Evolutionary conservation across 2,797 vertebrate genomes (phyloP), one percentile per base, ranked within the genome.

Genomic region (Cynodonichthys magdalenae): DNA sequence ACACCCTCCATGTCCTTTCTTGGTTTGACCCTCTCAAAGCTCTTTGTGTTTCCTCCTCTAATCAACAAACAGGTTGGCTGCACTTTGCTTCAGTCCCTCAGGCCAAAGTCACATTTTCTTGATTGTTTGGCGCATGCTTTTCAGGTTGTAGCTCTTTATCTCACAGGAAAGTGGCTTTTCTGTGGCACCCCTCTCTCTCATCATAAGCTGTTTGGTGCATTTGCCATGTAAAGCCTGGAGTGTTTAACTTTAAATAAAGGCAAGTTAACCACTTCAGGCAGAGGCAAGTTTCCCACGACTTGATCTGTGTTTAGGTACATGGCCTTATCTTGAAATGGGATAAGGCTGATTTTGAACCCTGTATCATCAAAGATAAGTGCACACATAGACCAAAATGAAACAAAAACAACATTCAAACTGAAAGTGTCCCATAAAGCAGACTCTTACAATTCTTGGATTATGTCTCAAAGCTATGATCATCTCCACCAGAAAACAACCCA

Each of bases 101-200:
- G 78, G 79, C 81, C 66, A 77, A 90, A 90, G 87, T 91, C 89
- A 90, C 85, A 86, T 91, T 89, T 89, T 80, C 74, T 77, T 87
- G 69, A 84, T 79, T 74, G 65, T 71, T 62, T 12, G 69, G 72
- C 81, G 53, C 77, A 64, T 66, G 71, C 75, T 82, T 85, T 81
- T 71, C 68, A 77, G 62, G 52, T 63, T 15, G 63, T 19, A 66
- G 57, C 65, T 61, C 85, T 87, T 89, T 48, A 81, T 85, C 73
- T 71, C 0, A 15, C 39, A 67, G 66, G 45, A 72, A 84, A 85
- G 81, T 79, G 77, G 66, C 56, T 74, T 70, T 84, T 72, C 71
- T 54, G 56, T 59, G 71, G 77, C 75, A 66, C 61, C 59, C 24
- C 78, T 59, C 61, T 10, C 68, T 77, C 80, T 82, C 79, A 84